Evolutionary conservation across 2,888 invertebrate genomes (phyloP), one percentile per base, ranked within the genome.

Genomic region (Drosophila rubida): DNA sequence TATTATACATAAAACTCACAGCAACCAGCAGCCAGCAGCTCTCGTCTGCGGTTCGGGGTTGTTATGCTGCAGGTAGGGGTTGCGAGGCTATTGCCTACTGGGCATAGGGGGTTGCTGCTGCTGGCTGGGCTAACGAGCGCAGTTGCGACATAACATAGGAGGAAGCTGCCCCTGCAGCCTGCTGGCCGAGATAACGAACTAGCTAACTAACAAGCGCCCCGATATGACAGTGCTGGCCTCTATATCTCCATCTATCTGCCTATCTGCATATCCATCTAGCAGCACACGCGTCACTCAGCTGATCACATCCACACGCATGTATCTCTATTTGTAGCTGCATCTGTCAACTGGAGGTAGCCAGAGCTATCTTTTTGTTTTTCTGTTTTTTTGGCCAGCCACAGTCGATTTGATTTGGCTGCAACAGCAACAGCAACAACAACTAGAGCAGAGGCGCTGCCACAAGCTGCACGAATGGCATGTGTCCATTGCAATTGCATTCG

Each of bases 141-240:
- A 13, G 9, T 13, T 13, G 35, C 5, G 35, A 35, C 2, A 32
- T 32, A 32, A 35, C 2, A 9, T 30, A 30, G 30, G 30, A 23
- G 25, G 7, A 6, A 25, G 19, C 19, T 19, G 19, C 19, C 19
- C 19, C 19, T 25, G 46, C 16, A 30, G 42, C 9, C 35, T 22
- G 69, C 60, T 37, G 37, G n/a, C 11, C 13, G 35, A 81, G 82
- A 84, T 82, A 85, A 80, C 75, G 78, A 85, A 82, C 85, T 82
- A 80, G 73, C 78, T 80, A 81, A 77, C 81, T 80, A 85, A 78
- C 80, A 58, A 74, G 45, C 74, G 30, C 61, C 58, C 61, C 58
- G 69, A 77, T 81, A 79, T 19, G 19, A 77, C 78, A 76, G 70
- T 69, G 67, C 61, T 53, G 45, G 19, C 32, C 9, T 14, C 54